Evolutionary conservation across 2,888 invertebrate genomes (phyloP).

Genomic region (Drosophila nr. fundita): DNA sequence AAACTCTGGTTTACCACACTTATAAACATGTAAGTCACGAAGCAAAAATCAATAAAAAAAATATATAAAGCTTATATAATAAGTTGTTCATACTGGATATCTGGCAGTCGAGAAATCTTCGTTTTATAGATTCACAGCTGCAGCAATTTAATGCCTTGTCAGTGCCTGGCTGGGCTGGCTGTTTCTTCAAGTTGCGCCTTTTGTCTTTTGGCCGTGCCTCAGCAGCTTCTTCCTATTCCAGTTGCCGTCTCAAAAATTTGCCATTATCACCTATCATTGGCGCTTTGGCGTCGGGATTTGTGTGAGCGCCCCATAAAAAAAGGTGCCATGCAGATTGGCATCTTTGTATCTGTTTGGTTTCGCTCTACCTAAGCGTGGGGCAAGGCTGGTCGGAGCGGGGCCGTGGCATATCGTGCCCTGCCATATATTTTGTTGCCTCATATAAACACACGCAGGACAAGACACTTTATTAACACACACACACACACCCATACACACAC

Average conservation of each 20-base stretch:
- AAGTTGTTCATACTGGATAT: background rate
- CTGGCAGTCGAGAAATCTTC: background rate
- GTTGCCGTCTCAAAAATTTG: constrained; percentile 66
- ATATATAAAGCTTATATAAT: background rate
- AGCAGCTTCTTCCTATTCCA: constrained; percentile 18
- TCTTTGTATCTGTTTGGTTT: constrained; percentile 61
- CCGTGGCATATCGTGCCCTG: constrained; percentile 19
- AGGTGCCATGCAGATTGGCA: constrained; percentile 83
- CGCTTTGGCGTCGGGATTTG: constrained; percentile 77
- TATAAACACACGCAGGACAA: constrained; percentile 33
- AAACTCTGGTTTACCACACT: background rate
- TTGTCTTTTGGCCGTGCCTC: constrained; percentile 8
- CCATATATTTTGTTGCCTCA: constrained; percentile 59
- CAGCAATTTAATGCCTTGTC: constrained; percentile 34
- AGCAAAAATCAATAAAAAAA: background rate
- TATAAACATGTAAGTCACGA: background rate
- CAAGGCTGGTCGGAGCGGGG: constrained; percentile 5
- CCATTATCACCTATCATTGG: constrained; percentile 83
- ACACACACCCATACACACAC: constrained; percentile 35
- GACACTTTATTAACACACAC: constrained; percentile 56
- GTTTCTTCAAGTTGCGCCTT: constrained; percentile 33
- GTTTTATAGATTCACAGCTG: background rate
- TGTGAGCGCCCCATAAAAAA: constrained; percentile 70
- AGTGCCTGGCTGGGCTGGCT: background rate
- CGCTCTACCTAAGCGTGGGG: constrained; percentile 13